Evolutionary conservation across 2,113 vertebrate genomes (phyloP).

Genomic region (Larimichthys polyactis): DNA sequence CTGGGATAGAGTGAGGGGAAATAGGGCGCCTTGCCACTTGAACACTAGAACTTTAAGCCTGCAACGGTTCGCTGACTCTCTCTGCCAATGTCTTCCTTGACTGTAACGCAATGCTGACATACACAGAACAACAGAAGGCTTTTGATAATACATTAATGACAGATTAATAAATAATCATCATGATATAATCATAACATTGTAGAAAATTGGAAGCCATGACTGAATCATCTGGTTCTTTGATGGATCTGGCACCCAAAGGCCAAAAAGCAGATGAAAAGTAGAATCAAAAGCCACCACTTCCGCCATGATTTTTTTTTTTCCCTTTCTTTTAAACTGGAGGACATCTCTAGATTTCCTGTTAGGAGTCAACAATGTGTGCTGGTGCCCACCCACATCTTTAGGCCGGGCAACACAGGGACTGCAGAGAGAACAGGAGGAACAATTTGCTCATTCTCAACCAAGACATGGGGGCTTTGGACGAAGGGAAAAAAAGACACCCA

Average conservation of each 20-base stretch:
- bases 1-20: conserved; percentile 83
- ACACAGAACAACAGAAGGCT: conserved; percentile 48
- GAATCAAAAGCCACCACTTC: conserved; percentile 40
- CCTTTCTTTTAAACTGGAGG: conserved; percentile 9
- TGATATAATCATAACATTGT: not conserved
- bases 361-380: conserved; percentile 56
- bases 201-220: not conserved
- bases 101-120: conserved; percentile 73
- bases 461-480: conserved; percentile 76
- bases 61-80: conserved; percentile 70
- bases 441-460: conserved; percentile 85
- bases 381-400: conserved; percentile 78
- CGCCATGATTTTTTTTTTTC: conserved; percentile 25
- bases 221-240: conserved; percentile 4
- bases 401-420: conserved; percentile 61
- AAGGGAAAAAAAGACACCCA: conserved; percentile 82
- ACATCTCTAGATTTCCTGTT: conserved; percentile 54
- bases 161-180: conserved; percentile 19
- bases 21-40: conserved; percentile 81
- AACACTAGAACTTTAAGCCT: conserved; percentile 82
- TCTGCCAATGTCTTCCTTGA: conserved; percentile 72
- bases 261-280: not conserved
- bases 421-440: conserved; percentile 78
- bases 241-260: not conserved
- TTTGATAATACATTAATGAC: conserved; percentile 45